phyloP scores from a whole-genome alignment of 2,888 invertebrate genomes.

The Cancer borealis region DNA sequence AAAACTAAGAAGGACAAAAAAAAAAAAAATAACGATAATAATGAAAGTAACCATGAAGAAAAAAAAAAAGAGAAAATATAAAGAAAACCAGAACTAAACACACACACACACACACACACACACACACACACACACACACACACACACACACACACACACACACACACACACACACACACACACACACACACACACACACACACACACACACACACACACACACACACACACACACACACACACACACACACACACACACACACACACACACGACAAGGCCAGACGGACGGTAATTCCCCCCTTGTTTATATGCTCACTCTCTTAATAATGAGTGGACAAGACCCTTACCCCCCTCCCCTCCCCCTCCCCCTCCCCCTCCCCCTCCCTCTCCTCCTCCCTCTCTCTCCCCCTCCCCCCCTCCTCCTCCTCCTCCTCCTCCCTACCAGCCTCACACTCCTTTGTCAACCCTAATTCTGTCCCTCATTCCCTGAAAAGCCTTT shows the following conservation, averaged over 20 bases:
- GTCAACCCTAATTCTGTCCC: neutral
- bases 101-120: no score
- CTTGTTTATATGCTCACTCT: slow-evolving; percentile 20
- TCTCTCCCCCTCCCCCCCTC: no score
- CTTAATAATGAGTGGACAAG: slow-evolving; percentile 20
- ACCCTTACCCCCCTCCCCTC: neutral
- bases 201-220: neutral
- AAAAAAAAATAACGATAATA: no score
- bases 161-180: neutral
- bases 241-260: slow-evolving; percentile 8
- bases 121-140: no score
- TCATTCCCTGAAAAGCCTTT: neutral
- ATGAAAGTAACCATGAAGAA: no score
- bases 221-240: neutral
- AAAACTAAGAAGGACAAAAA: no score
- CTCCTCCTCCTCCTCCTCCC: no score
- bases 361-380: no score
- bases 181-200: neutral
- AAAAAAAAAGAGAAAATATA: no score
- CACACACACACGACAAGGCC: neutral
- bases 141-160: neutral
- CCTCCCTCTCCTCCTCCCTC: no score
- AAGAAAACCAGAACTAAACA: no score
- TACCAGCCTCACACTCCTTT: neutral
- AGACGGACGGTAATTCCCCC: neutral